Conservation (phyloP, 2,888 invertebrate species). For the Harpalus rufipes region DNA sequence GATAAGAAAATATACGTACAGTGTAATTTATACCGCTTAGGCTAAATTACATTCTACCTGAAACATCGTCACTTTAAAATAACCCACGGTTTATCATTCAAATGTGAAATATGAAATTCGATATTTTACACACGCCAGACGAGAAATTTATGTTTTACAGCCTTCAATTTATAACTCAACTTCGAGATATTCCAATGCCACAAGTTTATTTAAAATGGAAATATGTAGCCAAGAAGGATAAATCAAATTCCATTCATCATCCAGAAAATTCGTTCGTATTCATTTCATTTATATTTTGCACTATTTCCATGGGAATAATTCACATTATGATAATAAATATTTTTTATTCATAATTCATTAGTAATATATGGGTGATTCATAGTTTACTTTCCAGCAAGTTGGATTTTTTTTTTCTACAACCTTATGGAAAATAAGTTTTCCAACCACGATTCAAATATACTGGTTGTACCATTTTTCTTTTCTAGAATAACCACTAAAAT, state of each 20-base stretch:
- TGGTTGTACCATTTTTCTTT: no score
- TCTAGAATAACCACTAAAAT: no score
- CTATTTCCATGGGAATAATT: no score
- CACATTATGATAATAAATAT: no score
- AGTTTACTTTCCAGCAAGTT: no score
- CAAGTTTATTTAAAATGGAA: conserved; percentile 1
- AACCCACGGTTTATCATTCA: conserved; percentile 32
- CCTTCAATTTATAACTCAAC: conserved; percentile 22
- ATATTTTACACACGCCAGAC: conserved; percentile 22
- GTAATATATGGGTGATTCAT: no score
- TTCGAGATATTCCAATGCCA: background rate
- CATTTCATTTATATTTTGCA: no score
- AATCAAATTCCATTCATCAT: background rate
- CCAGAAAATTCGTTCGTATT: background rate
- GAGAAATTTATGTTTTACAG: conserved; percentile 31
- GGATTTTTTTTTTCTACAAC: no score
- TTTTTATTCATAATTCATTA: no score
- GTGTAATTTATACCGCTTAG: conserved; percentile 18
- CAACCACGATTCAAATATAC: no score
- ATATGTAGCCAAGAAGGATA: background rate
- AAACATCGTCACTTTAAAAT: conserved; percentile 30
- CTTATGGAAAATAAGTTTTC: no score
- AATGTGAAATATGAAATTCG: conserved; percentile 29
- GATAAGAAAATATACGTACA: conserved; percentile 31
- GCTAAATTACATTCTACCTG: conserved; percentile 41